Conservation (phyloP, 2,113 vertebrate genomes). For the Neomonachus schauinslandi region DNA sequence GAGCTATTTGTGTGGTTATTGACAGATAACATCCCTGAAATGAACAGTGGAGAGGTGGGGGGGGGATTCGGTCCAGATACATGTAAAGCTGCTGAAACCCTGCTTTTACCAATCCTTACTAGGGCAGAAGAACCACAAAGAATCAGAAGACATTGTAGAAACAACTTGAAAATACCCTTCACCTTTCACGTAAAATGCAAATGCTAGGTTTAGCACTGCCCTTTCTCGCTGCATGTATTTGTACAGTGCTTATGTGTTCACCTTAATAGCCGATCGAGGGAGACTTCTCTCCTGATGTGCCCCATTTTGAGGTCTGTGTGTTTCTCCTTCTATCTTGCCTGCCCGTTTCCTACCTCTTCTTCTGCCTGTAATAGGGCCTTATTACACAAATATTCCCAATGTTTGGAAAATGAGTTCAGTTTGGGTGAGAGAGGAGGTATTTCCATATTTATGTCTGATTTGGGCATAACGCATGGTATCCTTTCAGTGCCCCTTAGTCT, state of each 20-base stretch:
- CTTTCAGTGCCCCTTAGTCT: not conserved
- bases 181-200: not conserved
- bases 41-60: not conserved
- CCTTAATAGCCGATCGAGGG: not conserved
- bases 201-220: not conserved
- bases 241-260: not conserved
- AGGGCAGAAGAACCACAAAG: not conserved
- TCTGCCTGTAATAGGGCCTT: not conserved
- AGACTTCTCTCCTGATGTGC: not conserved
- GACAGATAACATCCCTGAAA: not conserved
- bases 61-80: not conserved
- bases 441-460: not conserved
- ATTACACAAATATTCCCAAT: not conserved
- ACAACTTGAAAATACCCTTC: not conserved
- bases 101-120: not conserved
- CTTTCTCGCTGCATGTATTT: not conserved
- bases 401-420: not conserved
- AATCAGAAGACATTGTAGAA: not conserved
- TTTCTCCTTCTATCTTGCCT: not conserved
- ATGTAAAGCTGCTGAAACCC: not conserved
- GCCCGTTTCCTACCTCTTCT: not conserved
- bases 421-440: not conserved
- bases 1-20: not conserved
- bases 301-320: not conserved
- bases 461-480: not conserved